phyloP scores from a whole-genome alignment of 1,140 invertebrate species.

The Dendrolimus punctatus region DNA sequence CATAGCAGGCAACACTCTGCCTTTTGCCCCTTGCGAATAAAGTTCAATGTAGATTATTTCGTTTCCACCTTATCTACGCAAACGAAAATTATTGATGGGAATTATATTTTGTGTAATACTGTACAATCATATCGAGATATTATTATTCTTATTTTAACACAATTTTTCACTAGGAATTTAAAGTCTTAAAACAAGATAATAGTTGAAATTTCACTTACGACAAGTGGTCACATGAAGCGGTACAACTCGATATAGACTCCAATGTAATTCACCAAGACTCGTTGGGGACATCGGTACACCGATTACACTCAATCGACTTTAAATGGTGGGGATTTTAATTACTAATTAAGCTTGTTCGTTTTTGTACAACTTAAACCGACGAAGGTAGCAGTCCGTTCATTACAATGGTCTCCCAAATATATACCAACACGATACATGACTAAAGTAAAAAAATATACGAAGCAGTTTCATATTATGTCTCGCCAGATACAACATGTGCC shows the following conservation, averaged over 20 bases:
- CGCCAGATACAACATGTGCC: constrained; percentile 45
- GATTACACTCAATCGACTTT: constrained; percentile 10
- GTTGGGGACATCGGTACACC: constrained; percentile 23
- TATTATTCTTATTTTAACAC: too few relatives aligned
- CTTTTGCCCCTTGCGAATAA: too few relatives aligned
- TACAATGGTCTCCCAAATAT: constrained; percentile 21
- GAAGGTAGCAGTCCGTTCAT: constrained; percentile 12
- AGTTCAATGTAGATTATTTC: too few relatives aligned
- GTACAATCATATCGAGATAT: too few relatives aligned
- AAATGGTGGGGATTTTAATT: constrained; percentile 30
- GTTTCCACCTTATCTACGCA: too few relatives aligned
- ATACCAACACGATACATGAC: constrained; percentile 35
- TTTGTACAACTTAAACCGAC: constrained; percentile 29
- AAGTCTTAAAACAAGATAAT: too few relatives aligned
- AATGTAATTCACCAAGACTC: constrained; percentile 12
- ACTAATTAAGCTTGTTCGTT: constrained; percentile 33
- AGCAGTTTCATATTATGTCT: constrained; percentile 44
- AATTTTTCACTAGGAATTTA: too few relatives aligned
- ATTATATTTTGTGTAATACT: too few relatives aligned
- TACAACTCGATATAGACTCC: background rate
- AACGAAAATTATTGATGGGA: too few relatives aligned
- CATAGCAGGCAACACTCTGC: too few relatives aligned
- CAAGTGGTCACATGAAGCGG: too few relatives aligned
- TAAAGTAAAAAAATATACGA: constrained; percentile 59
- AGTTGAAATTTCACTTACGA: too few relatives aligned